phyloP scores from a whole-genome alignment of 1,140 invertebrate species.

The Apis florea region DNA sequence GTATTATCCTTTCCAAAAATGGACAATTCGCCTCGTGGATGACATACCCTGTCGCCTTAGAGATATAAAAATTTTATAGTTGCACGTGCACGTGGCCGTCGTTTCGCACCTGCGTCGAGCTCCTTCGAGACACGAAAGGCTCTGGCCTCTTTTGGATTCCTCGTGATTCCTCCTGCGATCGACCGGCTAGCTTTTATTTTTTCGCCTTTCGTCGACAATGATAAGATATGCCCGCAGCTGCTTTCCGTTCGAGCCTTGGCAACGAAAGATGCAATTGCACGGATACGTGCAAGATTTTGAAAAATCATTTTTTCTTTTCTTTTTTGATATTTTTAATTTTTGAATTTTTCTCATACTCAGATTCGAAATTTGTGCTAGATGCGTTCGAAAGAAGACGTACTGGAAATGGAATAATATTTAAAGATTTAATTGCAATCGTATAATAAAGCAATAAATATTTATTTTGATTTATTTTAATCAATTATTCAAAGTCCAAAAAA shows the following conservation, averaged over 20 bases:
- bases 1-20: too few relatives aligned
- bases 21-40: background rate
- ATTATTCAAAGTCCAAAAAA: too few relatives aligned
- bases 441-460: too few relatives aligned
- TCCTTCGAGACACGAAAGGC: background rate
- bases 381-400: too few relatives aligned
- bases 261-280: background rate
- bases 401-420: too few relatives aligned
- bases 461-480: too few relatives aligned
- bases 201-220: conserved; percentile 33
- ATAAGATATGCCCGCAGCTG: conserved; percentile 49
- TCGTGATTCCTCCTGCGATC: background rate
- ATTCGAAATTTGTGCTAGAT: too few relatives aligned
- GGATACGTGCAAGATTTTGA: too few relatives aligned
- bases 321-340: too few relatives aligned
- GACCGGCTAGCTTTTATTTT: conserved; percentile 24
- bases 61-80: conserved; percentile 12
- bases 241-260: conserved; percentile 2
- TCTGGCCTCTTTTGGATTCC: conserved; percentile 25
- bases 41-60: background rate
- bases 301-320: background rate
- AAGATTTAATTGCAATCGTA: too few relatives aligned
- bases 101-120: conserved; percentile 25
- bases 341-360: too few relatives aligned
- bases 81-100: conserved; percentile 3